Base-by-base conservation (phyloP, 2,113 vertebrate species). In the Bos javanicus region DNA sequence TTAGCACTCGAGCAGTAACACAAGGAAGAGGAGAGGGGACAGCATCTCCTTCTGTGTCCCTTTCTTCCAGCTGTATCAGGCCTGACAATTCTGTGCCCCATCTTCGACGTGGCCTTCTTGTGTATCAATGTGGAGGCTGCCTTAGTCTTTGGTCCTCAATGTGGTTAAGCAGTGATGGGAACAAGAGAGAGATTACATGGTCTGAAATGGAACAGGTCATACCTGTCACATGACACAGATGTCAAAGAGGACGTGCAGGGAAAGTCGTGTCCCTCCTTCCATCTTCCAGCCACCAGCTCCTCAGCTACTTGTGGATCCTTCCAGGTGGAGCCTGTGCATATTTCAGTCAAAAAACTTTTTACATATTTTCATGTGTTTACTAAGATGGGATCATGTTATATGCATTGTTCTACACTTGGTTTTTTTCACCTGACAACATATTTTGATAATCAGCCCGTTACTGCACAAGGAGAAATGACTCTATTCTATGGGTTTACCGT, bases 301-400 rank as follows among this genome's bases (percentile, higher is more conserved):
- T 85, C n/a, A 43, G 39, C 81, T 87, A 81, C 43, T 30, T 46
- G 67, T 15, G 10, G 25, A 30, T 74, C 48, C 52, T 82, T 95
- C 83, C n/a, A 87, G 54, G 50, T 84, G 11, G 25, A 43, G 4
- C 54, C 87, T 57, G 2, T 56, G 26, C 9, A 17, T 56, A 33
- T 43, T 48, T 88, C 85, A 91, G 54, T 78, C 46, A 23, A 46
- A 50, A 50, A 57, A 21, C 8, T 25, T 64, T 39, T 36, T 48
- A 81, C 16, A 14, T 64, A 54, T 90, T 91, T 81, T 71, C 33
- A 10, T 25, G 46, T 48, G 59, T 95, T 97, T 71, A 60, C n/a
- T 71, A 57, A 91, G n/a, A 59, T 59, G 13, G 0, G 39, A 76
- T 71, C 33, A 9, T 26, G 19, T 59, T 28, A 33, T 25, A 71